These are phyloP conservation scores for Ips typographus DNA, from an alignment of 1,140 invertebrate species.

Conservation along the genomic window DNA sequence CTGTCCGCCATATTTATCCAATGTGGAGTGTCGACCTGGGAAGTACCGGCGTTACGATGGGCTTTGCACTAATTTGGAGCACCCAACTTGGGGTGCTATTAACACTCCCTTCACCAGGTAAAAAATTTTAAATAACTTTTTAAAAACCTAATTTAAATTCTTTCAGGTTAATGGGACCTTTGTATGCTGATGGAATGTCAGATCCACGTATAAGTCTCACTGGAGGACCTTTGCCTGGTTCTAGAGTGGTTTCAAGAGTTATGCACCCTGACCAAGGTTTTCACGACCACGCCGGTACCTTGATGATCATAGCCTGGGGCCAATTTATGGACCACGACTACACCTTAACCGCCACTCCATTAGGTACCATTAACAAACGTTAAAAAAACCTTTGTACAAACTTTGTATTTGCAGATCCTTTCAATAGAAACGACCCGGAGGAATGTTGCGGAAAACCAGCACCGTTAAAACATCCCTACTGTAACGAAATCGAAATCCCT, in stretches of 20 bases:
- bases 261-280: constrained; percentile 90
- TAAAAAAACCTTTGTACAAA: not conserved
- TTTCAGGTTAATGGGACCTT: constrained; percentile 70
- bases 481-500: constrained; percentile 86
- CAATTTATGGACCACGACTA: constrained; percentile 95
- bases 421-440: constrained; percentile 83
- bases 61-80: constrained; percentile 87
- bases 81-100: constrained; percentile 89
- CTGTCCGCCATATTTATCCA: constrained; percentile 83
- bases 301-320: constrained; percentile 91
- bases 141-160: not conserved
- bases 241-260: constrained; percentile 81
- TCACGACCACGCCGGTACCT: constrained; percentile 91
- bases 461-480: constrained; percentile 84
- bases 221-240: constrained; percentile 74
- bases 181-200: constrained; percentile 79
- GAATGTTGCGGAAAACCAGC: constrained; percentile 80
- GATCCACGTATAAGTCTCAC: constrained; percentile 74
- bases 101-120: constrained; percentile 81
- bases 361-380: constrained; percentile 61
- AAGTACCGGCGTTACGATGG: constrained; percentile 90
- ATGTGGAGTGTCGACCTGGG: constrained; percentile 84
- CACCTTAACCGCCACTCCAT: constrained; percentile 81
- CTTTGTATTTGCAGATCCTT: constrained; percentile 62
- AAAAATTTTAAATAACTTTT: constrained; percentile 7